These are phyloP conservation scores for Brachypterus glaber DNA, from an alignment of 2,888 invertebrate genomes.

Conservation along the genomic window DNA sequence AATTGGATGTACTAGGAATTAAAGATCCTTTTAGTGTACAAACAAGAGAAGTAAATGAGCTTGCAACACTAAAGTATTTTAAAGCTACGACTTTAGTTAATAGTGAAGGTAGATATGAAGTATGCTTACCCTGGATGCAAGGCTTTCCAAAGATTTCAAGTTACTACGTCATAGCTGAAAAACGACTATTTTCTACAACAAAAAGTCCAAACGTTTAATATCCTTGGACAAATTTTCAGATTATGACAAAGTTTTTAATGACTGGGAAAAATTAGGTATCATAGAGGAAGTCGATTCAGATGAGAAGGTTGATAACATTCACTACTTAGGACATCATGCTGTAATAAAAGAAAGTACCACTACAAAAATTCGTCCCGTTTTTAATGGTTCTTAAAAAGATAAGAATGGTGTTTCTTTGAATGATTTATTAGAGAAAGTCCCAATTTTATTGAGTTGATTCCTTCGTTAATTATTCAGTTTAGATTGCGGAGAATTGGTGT, in stretches of 20 bases:
- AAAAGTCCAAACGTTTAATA: slow-evolving; percentile 20
- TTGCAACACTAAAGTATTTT: slow-evolving; percentile 24
- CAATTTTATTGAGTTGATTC: slow-evolving; percentile 23
- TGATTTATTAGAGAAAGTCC: slow-evolving; percentile 22
- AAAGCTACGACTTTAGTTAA: slow-evolving; percentile 24
- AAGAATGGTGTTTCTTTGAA: slow-evolving; percentile 22
- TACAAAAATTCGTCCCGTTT: slow-evolving; percentile 23
- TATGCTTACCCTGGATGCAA: slow-evolving; percentile 29
- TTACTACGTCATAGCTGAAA: slow-evolving; percentile 24
- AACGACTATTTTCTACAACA: slow-evolving; percentile 21
- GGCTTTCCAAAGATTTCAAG: slow-evolving; percentile 26
- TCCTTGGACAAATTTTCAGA: no score
- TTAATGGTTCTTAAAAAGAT: slow-evolving; percentile 23
- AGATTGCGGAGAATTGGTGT: slow-evolving; percentile 18
- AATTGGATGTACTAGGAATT: slow-evolving; percentile 29
- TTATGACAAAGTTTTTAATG: no score
- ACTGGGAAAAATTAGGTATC: no score
- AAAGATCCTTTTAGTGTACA: slow-evolving; percentile 24
- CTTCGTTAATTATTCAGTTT: slow-evolving; percentile 17
- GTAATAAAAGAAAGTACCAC: slow-evolving; percentile 18
- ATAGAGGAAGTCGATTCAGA: slow-evolving; percentile 8
- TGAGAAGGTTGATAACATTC: slow-evolving; percentile 11
- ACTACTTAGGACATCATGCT: slow-evolving; percentile 20
- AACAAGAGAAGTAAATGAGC: slow-evolving; percentile 18
- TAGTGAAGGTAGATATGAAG: slow-evolving; percentile 27